Conservation (phyloP, 92 coral and sea anemone species). For the Metridium senile region DNA sequence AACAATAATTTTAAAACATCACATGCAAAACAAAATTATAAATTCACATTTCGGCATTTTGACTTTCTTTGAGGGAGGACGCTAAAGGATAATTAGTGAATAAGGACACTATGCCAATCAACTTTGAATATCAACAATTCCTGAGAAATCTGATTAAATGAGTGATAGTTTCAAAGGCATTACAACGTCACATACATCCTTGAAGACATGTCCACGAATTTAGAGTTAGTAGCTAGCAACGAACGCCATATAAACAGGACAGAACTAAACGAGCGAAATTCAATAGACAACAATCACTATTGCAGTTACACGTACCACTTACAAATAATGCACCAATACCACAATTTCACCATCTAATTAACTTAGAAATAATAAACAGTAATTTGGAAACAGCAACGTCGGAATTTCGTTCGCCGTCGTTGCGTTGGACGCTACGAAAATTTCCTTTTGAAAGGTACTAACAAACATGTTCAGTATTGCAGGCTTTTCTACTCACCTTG, state of each 20-base stretch:
- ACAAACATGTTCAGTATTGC: slow-evolving; percentile 3
- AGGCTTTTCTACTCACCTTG: slow-evolving; percentile 36
- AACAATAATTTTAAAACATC: too few species aligned
- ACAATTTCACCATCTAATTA: slow-evolving; percentile 3
- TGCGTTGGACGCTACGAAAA: slow-evolving; percentile 28
- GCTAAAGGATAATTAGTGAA: background rate
- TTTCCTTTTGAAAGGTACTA: slow-evolving; percentile 10
- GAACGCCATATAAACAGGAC: slow-evolving; percentile 10
- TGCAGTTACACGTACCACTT: slow-evolving; percentile 14
- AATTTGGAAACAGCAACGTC: background rate
- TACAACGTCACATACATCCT: background rate
- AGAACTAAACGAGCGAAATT: slow-evolving; percentile 19
- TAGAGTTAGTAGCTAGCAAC: slow-evolving; percentile 9
- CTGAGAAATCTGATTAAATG: background rate
- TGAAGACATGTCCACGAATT: background rate
- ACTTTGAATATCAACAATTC: background rate
- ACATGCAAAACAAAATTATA: too few species aligned
- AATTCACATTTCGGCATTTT: background rate
- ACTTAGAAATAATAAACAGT: background rate
- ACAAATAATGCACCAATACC: slow-evolving; percentile 3
- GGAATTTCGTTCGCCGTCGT: slow-evolving; percentile 10
- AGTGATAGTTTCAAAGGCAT: background rate
- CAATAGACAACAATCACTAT: slow-evolving; percentile 9
- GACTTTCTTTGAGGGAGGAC: background rate
- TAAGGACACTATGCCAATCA: background rate